These are phyloP conservation scores for Rhodinocichla rosea DNA, from an alignment of 2,113 vertebrate species.

Conservation along the genomic window DNA sequence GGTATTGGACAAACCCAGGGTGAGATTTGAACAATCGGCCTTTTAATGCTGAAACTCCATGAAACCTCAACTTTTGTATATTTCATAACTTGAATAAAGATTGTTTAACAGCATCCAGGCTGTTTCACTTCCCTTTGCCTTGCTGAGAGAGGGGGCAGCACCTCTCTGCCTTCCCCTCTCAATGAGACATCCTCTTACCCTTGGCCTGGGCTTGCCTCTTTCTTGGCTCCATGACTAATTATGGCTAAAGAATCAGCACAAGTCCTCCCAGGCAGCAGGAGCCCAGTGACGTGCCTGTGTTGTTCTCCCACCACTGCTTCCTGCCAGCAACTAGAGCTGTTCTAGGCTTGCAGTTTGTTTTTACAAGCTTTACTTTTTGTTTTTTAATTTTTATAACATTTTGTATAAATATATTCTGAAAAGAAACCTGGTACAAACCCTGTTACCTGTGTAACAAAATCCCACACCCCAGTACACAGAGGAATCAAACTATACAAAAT, in stretches of 20 bases:
- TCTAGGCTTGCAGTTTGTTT: background rate
- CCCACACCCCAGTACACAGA: background rate
- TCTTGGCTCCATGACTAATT: background rate
- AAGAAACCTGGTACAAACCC: background rate
- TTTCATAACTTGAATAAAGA: constrained; percentile 43
- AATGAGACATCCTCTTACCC: background rate
- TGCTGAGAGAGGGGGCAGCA: background rate
- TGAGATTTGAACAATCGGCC: background rate
- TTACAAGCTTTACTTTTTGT: background rate
- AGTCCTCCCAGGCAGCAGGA: background rate
- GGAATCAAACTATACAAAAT: background rate
- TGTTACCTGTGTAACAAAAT: background rate
- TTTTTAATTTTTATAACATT: background rate
- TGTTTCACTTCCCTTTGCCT: background rate
- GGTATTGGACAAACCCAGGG: background rate
- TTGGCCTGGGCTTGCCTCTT: background rate
- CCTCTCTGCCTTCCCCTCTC: background rate
- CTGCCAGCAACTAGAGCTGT: fast-evolving
- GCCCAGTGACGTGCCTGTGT: fast-evolving
- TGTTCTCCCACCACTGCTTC: fast-evolving
- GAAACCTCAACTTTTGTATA: constrained; percentile 37
- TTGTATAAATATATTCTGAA: background rate
- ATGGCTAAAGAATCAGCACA: background rate
- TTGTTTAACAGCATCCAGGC: background rate
- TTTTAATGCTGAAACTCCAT: constrained; percentile 20